Evolutionary conservation across 2,888 invertebrate genomes (phyloP).

Genomic region (Luperina testacea): DNA sequence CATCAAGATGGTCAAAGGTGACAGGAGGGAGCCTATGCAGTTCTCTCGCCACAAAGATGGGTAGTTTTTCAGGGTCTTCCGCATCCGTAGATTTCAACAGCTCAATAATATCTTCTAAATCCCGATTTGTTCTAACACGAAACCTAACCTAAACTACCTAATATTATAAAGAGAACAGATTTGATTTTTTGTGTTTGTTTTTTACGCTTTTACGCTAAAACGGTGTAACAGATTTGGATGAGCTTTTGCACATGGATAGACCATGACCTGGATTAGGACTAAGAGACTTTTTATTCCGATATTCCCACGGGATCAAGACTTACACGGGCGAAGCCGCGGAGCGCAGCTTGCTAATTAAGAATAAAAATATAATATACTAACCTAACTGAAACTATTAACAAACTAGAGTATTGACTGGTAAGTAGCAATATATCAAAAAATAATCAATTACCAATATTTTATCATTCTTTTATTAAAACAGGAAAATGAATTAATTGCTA

Average conservation of each 20-base stretch:
- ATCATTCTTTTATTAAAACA: not conserved
- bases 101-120: too few relatives aligned
- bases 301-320: not conserved
- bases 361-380: not conserved
- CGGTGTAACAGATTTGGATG: not conserved
- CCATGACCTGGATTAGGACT: not conserved
- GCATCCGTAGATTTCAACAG: too few relatives aligned
- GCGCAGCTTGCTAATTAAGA: not conserved
- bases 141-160: not conserved
- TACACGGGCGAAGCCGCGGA: not conserved
- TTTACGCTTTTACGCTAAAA: too few relatives aligned
- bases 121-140: too few relatives aligned
- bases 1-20: too few relatives aligned
- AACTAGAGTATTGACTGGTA: not conserved
- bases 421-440: not conserved
- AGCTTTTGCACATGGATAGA: not conserved
- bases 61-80: too few relatives aligned
- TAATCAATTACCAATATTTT: not conserved
- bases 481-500: conserved; percentile 13
- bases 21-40: too few relatives aligned
- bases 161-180: not conserved
- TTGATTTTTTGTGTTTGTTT: not conserved
- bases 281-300: not conserved
- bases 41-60: too few relatives aligned
- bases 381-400: not conserved